Evolutionary conservation across 2,888 invertebrate genomes (phyloP).

Genomic region (Cryptosula pallasiana): DNA sequence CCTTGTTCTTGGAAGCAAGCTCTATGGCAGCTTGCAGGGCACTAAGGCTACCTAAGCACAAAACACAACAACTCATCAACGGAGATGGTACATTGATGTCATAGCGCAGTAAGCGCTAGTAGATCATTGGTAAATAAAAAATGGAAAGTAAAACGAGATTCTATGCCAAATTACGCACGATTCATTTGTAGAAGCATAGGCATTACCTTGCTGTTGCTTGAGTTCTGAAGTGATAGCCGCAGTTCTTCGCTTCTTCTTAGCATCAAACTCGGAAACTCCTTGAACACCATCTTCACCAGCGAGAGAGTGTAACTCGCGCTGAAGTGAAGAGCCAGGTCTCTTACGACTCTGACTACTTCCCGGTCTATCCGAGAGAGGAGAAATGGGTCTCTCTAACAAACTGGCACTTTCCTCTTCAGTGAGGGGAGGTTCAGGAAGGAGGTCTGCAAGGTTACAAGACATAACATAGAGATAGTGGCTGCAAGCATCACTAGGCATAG

Average conservation of each 20-base stretch:
- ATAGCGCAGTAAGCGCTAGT: no score
- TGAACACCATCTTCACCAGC: not conserved
- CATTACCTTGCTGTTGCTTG: not conserved
- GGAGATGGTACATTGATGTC: no score
- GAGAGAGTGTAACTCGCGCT: not conserved
- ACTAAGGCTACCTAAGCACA: not conserved
- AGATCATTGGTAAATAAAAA: no score
- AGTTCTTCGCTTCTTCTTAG: not conserved
- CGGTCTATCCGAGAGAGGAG: not conserved
- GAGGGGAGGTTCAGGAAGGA: not conserved
- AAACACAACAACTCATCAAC: no score
- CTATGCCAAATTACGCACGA: no score
- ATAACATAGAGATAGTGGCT: no score
- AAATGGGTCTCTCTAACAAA: no score
- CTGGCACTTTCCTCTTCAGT: no score
- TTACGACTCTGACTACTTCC: conserved; percentile 20
- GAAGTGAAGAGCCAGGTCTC: conserved; percentile 2
- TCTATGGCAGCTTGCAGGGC: conserved; percentile 19
- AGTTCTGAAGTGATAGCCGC: not conserved
- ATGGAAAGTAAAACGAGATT: no score
- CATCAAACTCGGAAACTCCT: not conserved
- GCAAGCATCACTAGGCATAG: no score
- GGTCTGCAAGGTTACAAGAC: no score
- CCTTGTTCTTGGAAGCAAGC: not conserved
- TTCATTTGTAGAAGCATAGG: no score